Conservation (phyloP, 2,888 invertebrate genomes). For the Hydriomena furcata region DNA sequence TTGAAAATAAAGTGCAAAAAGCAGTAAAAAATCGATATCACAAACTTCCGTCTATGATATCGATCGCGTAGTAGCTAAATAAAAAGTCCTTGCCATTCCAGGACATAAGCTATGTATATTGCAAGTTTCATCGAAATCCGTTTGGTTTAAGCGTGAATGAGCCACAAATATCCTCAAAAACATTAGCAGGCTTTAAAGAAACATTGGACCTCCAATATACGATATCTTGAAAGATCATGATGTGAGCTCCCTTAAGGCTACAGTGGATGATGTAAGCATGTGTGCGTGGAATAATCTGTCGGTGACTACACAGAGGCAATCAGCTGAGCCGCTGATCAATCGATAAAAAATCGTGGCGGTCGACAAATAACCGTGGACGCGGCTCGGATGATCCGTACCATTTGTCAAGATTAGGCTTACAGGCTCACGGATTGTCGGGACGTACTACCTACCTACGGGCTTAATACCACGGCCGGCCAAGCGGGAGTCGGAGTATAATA, state of each 20-base stretch:
- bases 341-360: slow-evolving; percentile 77
- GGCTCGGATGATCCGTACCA: slow-evolving; percentile 74
- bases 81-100: too few relatives aligned
- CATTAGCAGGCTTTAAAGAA: too few relatives aligned
- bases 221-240: background rate
- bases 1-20: too few relatives aligned
- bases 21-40: too few relatives aligned
- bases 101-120: too few relatives aligned
- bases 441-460: slow-evolving; percentile 6
- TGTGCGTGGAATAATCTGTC: slow-evolving; percentile 61
- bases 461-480: slow-evolving; percentile 27
- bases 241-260: slow-evolving; percentile 10
- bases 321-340: slow-evolving; percentile 80
- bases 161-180: too few relatives aligned
- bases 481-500: slow-evolving; percentile 35
- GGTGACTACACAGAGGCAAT: slow-evolving; percentile 80
- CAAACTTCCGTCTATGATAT: too few relatives aligned
- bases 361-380: slow-evolving; percentile 65
- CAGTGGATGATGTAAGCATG: slow-evolving; percentile 17
- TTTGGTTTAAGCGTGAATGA: too few relatives aligned
- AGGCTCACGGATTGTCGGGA: slow-evolving; percentile 28
- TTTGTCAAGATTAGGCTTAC: slow-evolving; percentile 80
- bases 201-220: background rate
- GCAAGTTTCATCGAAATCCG: too few relatives aligned
- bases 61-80: too few relatives aligned